These are phyloP conservation scores for Nephrotoma flavescens DNA, from an alignment of 2,888 invertebrate genomes.

Conservation along the genomic window DNA sequence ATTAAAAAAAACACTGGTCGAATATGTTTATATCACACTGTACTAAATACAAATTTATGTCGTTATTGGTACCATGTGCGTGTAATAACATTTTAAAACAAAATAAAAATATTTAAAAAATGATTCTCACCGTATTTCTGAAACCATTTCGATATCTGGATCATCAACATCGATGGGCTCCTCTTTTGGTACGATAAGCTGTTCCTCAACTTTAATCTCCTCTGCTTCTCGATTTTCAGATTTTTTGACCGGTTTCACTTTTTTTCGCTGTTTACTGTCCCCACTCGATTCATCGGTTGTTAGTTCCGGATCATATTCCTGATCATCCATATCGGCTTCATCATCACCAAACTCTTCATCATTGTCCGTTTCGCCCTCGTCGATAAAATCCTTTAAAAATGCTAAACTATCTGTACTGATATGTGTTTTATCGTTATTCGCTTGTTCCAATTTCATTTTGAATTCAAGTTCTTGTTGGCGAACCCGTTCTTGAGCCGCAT, in stretches of 20 bases:
- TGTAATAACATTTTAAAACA: neutral
- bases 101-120: neutral
- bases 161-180: slow-evolving; percentile 30
- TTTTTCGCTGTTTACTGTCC: neutral
- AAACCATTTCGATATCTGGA: slow-evolving; percentile 4
- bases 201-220: slow-evolving; percentile 8
- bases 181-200: slow-evolving; percentile 23
- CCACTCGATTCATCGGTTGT: slow-evolving; percentile 4
- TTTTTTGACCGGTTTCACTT: neutral
- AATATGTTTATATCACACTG: neutral
- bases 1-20: too few relatives aligned
- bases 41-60: neutral
- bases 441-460: neutral
- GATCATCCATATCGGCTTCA: neutral
- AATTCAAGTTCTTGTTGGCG: neutral
- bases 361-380: neutral
- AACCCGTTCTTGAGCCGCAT: slow-evolving; percentile 19
- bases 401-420: neutral
- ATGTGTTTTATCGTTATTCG: neutral
- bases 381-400: neutral
- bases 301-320: neutral
- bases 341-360: slow-evolving; percentile 3
- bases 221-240: neutral
- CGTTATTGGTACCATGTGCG: neutral
- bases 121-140: neutral